Evolutionary conservation across 2,113 vertebrate species (phyloP).

Genomic region (Rostratula benghalensis): DNA sequence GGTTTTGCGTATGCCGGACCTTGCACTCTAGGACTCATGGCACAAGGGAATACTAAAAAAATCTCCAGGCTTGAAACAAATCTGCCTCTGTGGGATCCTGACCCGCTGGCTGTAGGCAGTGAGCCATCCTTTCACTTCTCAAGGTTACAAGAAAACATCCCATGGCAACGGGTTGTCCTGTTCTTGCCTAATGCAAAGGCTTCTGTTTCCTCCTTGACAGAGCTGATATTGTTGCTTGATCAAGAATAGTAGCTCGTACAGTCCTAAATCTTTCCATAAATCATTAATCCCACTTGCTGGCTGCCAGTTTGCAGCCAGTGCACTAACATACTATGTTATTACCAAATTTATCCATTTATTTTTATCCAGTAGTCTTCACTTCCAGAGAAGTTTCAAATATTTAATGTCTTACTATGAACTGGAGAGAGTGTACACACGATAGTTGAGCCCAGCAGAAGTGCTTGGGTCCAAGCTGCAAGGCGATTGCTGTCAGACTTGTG

Average conservation of each 20-base stretch:
- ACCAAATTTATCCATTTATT: not conserved
- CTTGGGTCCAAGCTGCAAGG: not conserved
- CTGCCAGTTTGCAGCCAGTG: not conserved
- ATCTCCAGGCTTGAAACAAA: not conserved
- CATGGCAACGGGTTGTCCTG: not conserved
- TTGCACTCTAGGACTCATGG: not conserved
- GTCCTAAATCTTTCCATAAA: not conserved
- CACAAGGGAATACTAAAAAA: not conserved
- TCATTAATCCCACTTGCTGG: not conserved
- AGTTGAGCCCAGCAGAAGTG: not conserved
- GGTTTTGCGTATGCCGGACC: not conserved
- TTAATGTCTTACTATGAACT: not conserved
- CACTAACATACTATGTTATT: not conserved
- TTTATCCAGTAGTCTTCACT: not conserved
- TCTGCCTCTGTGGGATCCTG: not conserved
- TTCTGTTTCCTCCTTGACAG: not conserved
- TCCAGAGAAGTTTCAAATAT: not conserved
- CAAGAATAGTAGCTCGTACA: accelerated
- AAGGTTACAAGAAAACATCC: not conserved
- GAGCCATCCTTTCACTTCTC: not conserved
- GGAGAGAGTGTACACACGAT: accelerated
- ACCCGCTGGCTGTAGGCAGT: not conserved
- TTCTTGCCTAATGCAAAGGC: not conserved
- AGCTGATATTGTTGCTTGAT: not conserved
- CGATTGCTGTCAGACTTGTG: accelerated